These are phyloP conservation scores for Cremastinae sp. DNA, from an alignment of 2,888 invertebrate genomes.

Conservation along the genomic window DNA sequence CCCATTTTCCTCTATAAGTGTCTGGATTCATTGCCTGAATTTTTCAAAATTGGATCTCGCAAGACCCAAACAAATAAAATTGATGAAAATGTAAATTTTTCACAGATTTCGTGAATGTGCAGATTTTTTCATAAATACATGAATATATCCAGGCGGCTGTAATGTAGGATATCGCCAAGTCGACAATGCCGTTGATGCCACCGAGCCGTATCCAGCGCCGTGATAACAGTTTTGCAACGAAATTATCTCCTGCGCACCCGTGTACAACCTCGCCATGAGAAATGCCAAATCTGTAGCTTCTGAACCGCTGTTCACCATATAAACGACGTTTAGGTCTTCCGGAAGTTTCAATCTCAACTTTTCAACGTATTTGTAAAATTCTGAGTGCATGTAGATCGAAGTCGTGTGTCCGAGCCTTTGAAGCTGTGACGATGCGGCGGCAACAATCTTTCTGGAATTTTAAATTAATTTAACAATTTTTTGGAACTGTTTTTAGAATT, in stretches of 20 bases:
- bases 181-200: slow-evolving; percentile 90
- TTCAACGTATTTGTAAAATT: slow-evolving; percentile 94
- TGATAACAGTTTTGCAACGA: slow-evolving; percentile 95
- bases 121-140: slow-evolving; percentile 82
- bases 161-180: slow-evolving; percentile 90
- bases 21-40: slow-evolving; percentile 94
- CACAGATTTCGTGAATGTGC: neutral
- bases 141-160: slow-evolving; percentile 87
- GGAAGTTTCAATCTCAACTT: slow-evolving; percentile 91
- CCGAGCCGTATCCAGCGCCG: slow-evolving; percentile 92
- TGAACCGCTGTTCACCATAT: slow-evolving; percentile 97
- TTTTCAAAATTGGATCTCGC: neutral
- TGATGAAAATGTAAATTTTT: too few relatives aligned
- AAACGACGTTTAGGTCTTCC: slow-evolving; percentile 92
- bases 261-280: slow-evolving; percentile 91
- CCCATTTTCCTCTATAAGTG: slow-evolving; percentile 94
- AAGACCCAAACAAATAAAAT: too few relatives aligned
- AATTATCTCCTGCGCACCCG: slow-evolving; percentile 91
- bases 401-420: slow-evolving; percentile 95
- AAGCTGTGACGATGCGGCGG: slow-evolving; percentile 89
- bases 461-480: slow-evolving; percentile 7
- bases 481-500: neutral
- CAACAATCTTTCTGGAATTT: slow-evolving; percentile 88
- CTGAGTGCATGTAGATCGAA: slow-evolving; percentile 94
- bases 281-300: slow-evolving; percentile 98